Conservation (phyloP, 2,888 invertebrate species). For the Torymus texanus region DNA sequence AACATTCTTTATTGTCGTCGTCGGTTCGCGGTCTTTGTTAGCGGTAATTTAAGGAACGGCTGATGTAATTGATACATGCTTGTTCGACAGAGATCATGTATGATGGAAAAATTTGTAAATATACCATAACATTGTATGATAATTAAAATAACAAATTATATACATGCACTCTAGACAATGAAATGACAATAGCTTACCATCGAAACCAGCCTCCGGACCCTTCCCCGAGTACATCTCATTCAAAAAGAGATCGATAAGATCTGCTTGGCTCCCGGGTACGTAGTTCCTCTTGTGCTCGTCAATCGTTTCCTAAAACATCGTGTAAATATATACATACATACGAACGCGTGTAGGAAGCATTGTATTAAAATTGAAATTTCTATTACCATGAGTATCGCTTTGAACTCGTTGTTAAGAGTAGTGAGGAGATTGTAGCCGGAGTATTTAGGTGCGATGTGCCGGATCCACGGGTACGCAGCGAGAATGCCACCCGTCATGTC, state of each 20-base stretch:
- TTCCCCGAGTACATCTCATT: constrained; percentile 77
- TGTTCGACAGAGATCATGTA: too few relatives aligned
- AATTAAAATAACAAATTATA: neutral
- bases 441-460: constrained; percentile 79
- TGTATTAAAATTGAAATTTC: constrained; percentile 22
- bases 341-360: too few relatives aligned
- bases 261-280: constrained; percentile 75
- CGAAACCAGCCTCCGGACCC: constrained; percentile 71
- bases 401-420: constrained; percentile 78
- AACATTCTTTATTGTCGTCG: too few relatives aligned
- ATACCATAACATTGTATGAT: too few relatives aligned
- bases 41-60: too few relatives aligned
- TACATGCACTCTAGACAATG: too few relatives aligned
- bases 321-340: constrained; percentile 6
- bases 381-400: constrained; percentile 76
- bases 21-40: too few relatives aligned
- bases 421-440: constrained; percentile 80
- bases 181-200: constrained; percentile 74
- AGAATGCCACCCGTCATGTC: constrained; percentile 80
- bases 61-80: too few relatives aligned
- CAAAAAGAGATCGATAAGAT: constrained; percentile 81
- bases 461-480: constrained; percentile 80
- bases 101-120: too few relatives aligned
- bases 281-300: constrained; percentile 77
- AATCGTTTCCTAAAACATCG: constrained; percentile 76